Conservation (phyloP, 2,113 vertebrate species). For the Neogobius melanostomus region DNA sequence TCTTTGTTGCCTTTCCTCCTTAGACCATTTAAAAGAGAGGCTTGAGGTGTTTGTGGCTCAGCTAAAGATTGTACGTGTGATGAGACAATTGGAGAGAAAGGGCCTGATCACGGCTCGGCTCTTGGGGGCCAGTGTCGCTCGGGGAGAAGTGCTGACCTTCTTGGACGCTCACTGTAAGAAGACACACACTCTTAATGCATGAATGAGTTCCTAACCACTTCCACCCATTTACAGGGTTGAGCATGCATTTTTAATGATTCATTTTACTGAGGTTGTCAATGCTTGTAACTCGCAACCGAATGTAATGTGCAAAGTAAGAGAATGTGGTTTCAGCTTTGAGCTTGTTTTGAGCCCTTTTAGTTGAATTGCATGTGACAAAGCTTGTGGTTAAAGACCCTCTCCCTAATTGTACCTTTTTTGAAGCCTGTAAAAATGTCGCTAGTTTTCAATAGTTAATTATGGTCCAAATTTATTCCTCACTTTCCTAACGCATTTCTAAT, state of each 20-base stretch:
- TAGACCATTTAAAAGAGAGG: conserved; percentile 81
- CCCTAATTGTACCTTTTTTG: no score
- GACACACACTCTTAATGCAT: background rate
- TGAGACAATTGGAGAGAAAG: conserved; percentile 88
- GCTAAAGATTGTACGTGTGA: conserved; percentile 86
- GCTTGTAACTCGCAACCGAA: background rate
- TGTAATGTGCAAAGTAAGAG: no score
- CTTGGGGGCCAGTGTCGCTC: conserved; percentile 87
- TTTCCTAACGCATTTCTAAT: no score
- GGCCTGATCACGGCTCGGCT: conserved; percentile 93
- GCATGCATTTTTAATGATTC: background rate
- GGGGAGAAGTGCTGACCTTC: conserved; percentile 91
- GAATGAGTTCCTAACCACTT: background rate
- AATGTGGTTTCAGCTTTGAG: no score
- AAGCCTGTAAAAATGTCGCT: no score
- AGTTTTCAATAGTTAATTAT: no score
- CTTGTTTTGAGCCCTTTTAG: no score
- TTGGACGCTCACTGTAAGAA: conserved; percentile 94
- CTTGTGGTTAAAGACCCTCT: no score
- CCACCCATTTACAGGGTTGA: background rate
- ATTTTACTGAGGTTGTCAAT: background rate
- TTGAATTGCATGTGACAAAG: no score
- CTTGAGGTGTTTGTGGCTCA: conserved; percentile 82
- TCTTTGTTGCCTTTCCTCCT: background rate
- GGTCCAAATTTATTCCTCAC: no score